phyloP scores from a whole-genome alignment of 2,888 invertebrate species.

The Drosophila borealis region DNA sequence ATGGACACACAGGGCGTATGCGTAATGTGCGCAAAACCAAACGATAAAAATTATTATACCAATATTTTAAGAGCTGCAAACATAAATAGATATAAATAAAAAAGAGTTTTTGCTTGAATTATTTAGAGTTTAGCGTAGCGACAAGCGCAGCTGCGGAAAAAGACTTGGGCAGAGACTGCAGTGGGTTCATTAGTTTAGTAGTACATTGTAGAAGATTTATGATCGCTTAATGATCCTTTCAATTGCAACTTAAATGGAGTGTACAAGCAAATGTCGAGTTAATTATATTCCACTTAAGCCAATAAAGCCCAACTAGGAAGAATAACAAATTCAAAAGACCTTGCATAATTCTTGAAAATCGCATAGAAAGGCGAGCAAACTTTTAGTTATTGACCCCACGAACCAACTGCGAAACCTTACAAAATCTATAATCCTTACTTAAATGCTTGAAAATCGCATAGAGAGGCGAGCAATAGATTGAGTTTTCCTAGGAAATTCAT shows the following conservation, averaged over 20 bases:
- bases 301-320: too few relatives aligned
- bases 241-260: neutral
- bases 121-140: neutral
- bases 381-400: neutral
- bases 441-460: neutral
- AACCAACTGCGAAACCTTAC: neutral
- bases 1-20: conserved; percentile 22
- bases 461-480: neutral
- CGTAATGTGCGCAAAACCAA: conserved; percentile 27
- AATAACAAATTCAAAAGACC: too few relatives aligned
- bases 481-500: neutral
- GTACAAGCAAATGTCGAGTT: neutral
- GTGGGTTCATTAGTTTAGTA: neutral
- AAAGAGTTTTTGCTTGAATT: neutral
- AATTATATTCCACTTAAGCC: neutral
- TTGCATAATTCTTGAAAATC: too few relatives aligned
- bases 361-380: neutral
- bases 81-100: conserved; percentile 17
- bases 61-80: conserved; percentile 30
- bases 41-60: conserved; percentile 24
- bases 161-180: neutral
- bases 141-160: neutral
- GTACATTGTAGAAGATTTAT: neutral
- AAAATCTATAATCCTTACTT: neutral
- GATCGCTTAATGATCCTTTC: neutral